Evolutionary conservation across 2,888 invertebrate species (phyloP), one percentile per base, ranked within the genome.

Genomic region (Branchellion lobata): DNA sequence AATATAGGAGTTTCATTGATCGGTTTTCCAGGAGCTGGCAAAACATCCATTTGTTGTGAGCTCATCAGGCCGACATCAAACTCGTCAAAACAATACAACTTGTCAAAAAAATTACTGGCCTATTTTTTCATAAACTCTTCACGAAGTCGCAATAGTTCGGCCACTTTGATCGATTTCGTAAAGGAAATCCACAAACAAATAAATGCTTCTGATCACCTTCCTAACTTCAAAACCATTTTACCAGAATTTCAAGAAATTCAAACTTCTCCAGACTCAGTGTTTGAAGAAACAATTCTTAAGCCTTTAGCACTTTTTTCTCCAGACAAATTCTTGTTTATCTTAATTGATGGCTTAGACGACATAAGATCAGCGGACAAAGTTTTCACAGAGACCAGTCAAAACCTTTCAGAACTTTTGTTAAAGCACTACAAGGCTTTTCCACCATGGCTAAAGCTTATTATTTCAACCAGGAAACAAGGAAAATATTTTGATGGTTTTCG

Each of bases 331-430:
- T 89, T 94, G 80, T 92, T 95, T 84, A 89, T 96, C 69, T 88
- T 96, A 21, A 94, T 96, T 0, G 97, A 97, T 86, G 96, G 95
- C 0, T 93, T 96, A 33, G 96, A 96, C 86, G 96, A 96, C 81
- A 80, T 87, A 53, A 85, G 86, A 81, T 81, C 84, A 2, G 82
- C 84, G 18, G 80, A 81, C 40, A 83, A 84, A 24, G 77, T 79
- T 11, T 73, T 77, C 0, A 68, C 73, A 1, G 85, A 84, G 27
- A 85, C 85, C 81, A 86, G 86, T 82, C 84, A 84, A 74, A 87
- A 86, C 27, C 86, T 88, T 40, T 87, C 88, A 0, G 93, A 94
- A 84, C 88, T 97, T 24, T 89, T 97, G 33, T 93, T 94, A 0
- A 93, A 93, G 81, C 94, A 95, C 86, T 94, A 95, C 86, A 94